phyloP scores from a whole-genome alignment of 2,888 invertebrate species.

The Diaphora mendica region DNA sequence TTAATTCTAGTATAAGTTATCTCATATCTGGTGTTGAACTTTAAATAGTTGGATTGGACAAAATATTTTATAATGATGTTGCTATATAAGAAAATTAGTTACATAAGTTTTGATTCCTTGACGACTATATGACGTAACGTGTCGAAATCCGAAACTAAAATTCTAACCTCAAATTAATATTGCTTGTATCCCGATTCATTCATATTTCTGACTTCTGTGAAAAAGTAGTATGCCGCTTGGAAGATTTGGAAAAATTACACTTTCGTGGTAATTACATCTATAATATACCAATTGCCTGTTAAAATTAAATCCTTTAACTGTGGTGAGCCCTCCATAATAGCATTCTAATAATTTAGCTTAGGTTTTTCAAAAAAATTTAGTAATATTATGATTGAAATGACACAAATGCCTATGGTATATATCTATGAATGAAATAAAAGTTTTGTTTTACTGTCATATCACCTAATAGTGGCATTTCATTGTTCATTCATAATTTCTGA shows the following conservation, averaged over 20 bases:
- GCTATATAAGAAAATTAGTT: background rate
- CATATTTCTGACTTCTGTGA: constrained; percentile 55
- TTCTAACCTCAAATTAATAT: constrained; percentile 63
- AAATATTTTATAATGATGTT: background rate
- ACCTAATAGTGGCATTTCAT: background rate
- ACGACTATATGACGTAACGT: constrained; percentile 63
- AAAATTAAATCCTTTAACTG: constrained; percentile 42
- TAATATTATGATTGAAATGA: background rate
- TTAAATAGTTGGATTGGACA: too few relatives aligned
- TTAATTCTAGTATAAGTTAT: too few relatives aligned
- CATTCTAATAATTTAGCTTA: background rate
- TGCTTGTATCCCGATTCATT: constrained; percentile 41
- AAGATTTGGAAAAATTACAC: constrained; percentile 83
- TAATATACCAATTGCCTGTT: constrained; percentile 57
- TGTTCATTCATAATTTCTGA: background rate
- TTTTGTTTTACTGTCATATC: background rate
- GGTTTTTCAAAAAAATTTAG: background rate
- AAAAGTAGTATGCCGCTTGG: constrained; percentile 84
- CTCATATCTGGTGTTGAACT: too few relatives aligned
- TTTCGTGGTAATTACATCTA: constrained; percentile 81
- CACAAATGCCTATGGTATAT: background rate
- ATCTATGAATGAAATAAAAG: background rate
- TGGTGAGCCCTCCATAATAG: constrained; percentile 58
- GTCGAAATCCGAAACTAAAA: constrained; percentile 54
- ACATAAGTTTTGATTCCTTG: constrained; percentile 40